These are phyloP conservation scores for Drosophila antonietae DNA, from an alignment of 2,888 invertebrate species.

Conservation along the genomic window DNA sequence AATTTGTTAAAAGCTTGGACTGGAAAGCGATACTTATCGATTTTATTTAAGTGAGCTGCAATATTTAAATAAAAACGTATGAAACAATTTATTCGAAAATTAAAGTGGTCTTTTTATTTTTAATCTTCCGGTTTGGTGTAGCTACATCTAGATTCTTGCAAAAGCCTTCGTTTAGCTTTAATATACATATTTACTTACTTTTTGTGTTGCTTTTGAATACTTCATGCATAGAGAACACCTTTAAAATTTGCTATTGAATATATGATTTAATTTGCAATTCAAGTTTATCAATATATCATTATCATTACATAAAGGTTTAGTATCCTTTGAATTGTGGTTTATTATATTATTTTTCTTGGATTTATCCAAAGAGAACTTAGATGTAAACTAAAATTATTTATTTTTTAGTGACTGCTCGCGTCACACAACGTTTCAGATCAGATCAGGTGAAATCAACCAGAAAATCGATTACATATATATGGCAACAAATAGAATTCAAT, in stretches of 20 bases:
- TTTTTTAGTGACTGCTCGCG: constrained; percentile 31
- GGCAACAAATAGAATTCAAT: constrained; percentile 47
- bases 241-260: constrained; percentile 32
- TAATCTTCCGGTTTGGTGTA: too few species aligned
- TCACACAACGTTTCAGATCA: constrained; percentile 40
- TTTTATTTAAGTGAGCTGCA: constrained; percentile 1
- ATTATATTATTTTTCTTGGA: constrained; percentile 19
- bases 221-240: not conserved
- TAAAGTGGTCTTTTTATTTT: not conserved
- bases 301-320: constrained; percentile 43
- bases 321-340: constrained; percentile 40
- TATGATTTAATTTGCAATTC: constrained; percentile 48
- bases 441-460: constrained; percentile 22
- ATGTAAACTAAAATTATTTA: constrained; percentile 37
- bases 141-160: not conserved
- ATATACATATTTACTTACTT: not conserved
- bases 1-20: constrained; percentile 2
- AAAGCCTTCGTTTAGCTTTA: not conserved
- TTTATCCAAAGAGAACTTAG: constrained; percentile 42
- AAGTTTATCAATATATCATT: constrained; percentile 42
- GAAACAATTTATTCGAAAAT: not conserved
- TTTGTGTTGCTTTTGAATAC: too few species aligned
- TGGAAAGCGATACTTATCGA: constrained; percentile 4
- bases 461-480: constrained; percentile 51
- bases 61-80: constrained; percentile 3